Conservation (phyloP, 2,797 vertebrate genomes). For the Ataeniobius toweri region DNA sequence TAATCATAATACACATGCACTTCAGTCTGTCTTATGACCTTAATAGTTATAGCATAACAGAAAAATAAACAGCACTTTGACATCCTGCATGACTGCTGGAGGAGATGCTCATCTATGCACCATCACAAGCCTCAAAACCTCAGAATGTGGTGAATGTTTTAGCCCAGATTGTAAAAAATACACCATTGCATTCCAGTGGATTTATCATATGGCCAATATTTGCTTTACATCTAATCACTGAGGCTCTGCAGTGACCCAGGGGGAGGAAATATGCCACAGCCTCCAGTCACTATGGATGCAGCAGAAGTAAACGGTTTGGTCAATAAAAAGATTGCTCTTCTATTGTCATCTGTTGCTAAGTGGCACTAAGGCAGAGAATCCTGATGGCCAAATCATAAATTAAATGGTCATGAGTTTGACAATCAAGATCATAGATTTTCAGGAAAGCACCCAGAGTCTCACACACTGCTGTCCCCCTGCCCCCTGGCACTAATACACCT, state of each 20-base stretch:
- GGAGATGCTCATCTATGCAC: conserved; percentile 16
- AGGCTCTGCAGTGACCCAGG: conserved; percentile 54
- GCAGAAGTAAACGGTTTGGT: conserved; percentile 26
- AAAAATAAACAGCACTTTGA: conserved; percentile 1
- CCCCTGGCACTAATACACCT: conserved; percentile 74
- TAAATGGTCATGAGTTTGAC: conserved; percentile 53
- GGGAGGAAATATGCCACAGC: conserved; percentile 31
- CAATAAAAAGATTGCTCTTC: conserved; percentile 39
- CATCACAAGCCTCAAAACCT: conserved; percentile 47
- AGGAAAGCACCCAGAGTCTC: conserved; percentile 71
- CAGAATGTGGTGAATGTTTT: conserved; percentile 42
- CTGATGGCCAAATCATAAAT: conserved; percentile 42
- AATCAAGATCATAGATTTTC: conserved; percentile 39
- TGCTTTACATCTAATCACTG: conserved; percentile 68
- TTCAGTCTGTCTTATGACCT: conserved; percentile 23
- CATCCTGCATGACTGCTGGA: conserved; percentile 13
- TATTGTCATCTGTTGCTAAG: conserved; percentile 27
- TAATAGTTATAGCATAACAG: conserved; percentile 20
- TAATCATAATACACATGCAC: conserved; percentile 19
- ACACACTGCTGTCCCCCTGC: conserved; percentile 50
- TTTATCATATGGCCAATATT: conserved; percentile 77
- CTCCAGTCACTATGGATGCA: conserved; percentile 36
- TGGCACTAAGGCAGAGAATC: conserved; percentile 17
- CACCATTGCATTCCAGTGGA: conserved; percentile 62
- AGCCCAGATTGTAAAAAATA: conserved; percentile 15